Conservation (phyloP, 1,140 invertebrate species). For the Trichogramma pretiosum region DNA sequence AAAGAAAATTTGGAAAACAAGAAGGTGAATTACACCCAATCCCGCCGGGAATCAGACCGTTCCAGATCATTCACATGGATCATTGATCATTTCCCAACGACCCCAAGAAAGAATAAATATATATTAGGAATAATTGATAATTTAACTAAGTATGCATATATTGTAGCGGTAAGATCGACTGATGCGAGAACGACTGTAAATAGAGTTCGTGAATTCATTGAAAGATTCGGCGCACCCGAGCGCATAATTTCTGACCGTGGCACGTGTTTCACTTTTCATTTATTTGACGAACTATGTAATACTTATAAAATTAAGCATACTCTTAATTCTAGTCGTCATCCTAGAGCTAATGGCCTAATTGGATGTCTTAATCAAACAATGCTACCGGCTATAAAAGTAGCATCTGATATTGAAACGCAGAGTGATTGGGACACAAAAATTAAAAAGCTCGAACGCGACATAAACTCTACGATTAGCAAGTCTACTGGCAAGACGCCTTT, state of each 20-base stretch:
- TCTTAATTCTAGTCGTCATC: conserved; percentile 7
- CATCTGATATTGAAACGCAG: background rate
- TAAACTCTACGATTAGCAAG: conserved; percentile 16
- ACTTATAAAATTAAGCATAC: conserved; percentile 11
- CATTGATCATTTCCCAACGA: background rate
- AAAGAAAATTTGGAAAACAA: conserved; percentile 1
- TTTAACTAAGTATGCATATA: background rate
- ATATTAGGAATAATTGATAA: conserved; percentile 1
- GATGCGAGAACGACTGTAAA: background rate
- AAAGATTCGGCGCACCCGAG: conserved; percentile 5
- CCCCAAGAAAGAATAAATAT: background rate
- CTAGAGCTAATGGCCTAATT: conserved; percentile 13
- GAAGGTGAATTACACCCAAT: conserved; percentile 9
- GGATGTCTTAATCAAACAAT: conserved; percentile 13
- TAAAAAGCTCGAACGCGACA: conserved; percentile 9
- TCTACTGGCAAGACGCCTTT: conserved; percentile 14
- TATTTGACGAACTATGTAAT: conserved; percentile 4
- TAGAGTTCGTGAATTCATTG: background rate
- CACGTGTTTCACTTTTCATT: conserved; percentile 8
- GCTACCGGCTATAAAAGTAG: conserved; percentile 2
- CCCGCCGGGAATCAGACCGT: background rate
- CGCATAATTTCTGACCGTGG: conserved; percentile 14
- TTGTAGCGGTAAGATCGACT: background rate
- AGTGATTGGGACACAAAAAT: conserved; percentile 9
- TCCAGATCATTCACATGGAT: conserved; percentile 1